Evolutionary conservation across 2,797 vertebrate species (phyloP).

Genomic region (Babyrousa celebensis): DNA sequence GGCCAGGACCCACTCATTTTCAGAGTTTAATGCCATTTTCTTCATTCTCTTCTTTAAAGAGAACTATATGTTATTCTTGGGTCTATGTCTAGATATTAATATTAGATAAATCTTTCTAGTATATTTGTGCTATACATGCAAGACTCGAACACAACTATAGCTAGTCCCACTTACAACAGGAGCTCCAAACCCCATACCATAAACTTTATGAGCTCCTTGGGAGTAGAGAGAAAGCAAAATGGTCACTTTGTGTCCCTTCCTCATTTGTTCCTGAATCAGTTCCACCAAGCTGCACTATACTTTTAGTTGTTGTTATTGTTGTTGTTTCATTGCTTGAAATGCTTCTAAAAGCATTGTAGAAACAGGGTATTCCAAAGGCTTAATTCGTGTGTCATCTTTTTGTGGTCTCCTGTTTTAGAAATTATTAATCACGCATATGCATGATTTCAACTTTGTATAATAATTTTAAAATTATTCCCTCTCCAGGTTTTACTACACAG

Average conservation of each 20-base stretch:
- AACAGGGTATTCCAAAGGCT: conserved; percentile 66
- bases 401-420: conserved; percentile 57
- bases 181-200: background rate
- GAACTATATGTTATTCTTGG: background rate
- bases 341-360: conserved; percentile 67
- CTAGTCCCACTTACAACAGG: background rate
- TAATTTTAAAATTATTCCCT: conserved; percentile 71
- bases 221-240: background rate
- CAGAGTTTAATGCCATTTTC: background rate
- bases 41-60: conserved; percentile 57
- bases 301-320: background rate
- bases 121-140: background rate
- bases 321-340: conserved; percentile 42
- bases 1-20: background rate
- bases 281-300: background rate
- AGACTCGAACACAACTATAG: conserved; percentile 1
- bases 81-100: background rate
- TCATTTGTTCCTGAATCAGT: conserved; percentile 14
- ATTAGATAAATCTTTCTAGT: conserved; percentile 1
- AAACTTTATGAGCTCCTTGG: conserved; percentile 7
- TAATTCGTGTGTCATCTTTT: conserved; percentile 1
- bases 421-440: background rate
- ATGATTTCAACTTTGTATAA: conserved; percentile 73
- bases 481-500: conserved; percentile 26
- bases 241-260: background rate